A percentile compares a stretch with the other conserved stretches of the same genome.
phyloP scores from a whole-genome alignment of 2,797 vertebrate species.

The Microctenopoma lineatum region DNA sequence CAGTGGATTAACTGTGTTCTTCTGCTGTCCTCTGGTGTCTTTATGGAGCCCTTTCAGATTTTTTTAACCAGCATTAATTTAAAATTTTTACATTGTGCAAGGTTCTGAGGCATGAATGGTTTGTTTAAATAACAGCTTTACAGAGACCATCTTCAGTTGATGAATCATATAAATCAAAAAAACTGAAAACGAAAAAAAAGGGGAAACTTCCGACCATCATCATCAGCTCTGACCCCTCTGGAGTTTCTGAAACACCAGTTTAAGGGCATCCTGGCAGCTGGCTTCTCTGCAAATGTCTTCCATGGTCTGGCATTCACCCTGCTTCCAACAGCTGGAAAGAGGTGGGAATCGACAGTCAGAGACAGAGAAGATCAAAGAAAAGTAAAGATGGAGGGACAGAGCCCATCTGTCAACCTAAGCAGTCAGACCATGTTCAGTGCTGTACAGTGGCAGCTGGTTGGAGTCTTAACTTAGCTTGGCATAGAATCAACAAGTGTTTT shows the following conservation, averaged over 20 bases:
- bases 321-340: conserved; percentile 68
- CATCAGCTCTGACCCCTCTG: background rate
- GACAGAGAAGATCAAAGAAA: conserved; percentile 71
- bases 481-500: conserved; percentile 26
- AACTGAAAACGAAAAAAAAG: no score
- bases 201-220: no score
- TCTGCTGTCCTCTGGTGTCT: no score
- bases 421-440: conserved; percentile 35
- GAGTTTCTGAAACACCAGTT: conserved; percentile 46
- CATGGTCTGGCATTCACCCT: conserved; percentile 55
- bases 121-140: background rate
- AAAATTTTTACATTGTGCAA: no score
- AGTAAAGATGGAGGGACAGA: conserved; percentile 64
- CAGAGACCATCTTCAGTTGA: no score
- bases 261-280: conserved; percentile 59
- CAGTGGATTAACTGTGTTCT: no score
- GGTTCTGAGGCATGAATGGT: no score
- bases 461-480: conserved; percentile 20
- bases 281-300: conserved; percentile 50
- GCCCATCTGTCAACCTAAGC: conserved; percentile 74
- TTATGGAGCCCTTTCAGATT: no score
- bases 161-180: no score
- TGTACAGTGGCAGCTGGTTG: conserved; percentile 40
- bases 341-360: conserved; percentile 52
- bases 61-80: no score